These are phyloP conservation scores for Danio albolineatus DNA, from an alignment of 2,797 vertebrate genomes.

Conservation along the genomic window DNA sequence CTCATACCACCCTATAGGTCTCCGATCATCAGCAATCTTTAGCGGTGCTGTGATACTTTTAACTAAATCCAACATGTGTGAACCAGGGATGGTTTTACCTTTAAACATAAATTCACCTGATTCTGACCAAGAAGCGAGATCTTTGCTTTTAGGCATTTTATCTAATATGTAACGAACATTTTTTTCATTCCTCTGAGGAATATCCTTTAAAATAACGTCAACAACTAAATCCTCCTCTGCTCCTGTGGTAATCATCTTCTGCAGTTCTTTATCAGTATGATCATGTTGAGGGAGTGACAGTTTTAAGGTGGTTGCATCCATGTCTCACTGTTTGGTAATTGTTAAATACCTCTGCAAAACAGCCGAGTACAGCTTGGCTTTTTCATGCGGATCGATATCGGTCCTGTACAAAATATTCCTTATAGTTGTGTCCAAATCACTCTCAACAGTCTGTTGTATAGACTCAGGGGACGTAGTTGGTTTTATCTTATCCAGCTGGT, in stretches of 20 bases:
- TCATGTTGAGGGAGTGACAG: not conserved
- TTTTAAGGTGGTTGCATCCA: not conserved
- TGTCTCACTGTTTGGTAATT: not conserved
- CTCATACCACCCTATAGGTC: no score
- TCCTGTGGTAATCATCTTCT: not conserved
- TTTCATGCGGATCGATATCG: not conserved
- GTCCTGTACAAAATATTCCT: no score
- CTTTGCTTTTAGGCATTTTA: not conserved
- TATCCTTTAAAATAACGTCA: not conserved
- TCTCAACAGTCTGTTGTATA: not conserved
- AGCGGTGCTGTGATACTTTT: no score
- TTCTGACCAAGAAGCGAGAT: not conserved
- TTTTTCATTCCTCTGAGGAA: not conserved
- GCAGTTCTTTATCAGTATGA: not conserved
- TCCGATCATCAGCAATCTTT: no score
- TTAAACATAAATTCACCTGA: not conserved
- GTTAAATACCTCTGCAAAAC: constrained; percentile 13
- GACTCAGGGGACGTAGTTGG: not conserved
- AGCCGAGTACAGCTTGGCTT: not conserved
- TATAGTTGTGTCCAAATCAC: no score
- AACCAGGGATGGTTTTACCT: not conserved
- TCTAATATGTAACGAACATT: not conserved
- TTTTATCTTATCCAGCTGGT: not conserved
- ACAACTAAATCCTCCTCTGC: not conserved
- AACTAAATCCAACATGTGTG: no score